phyloP scores from a whole-genome alignment of 2,888 invertebrate species.

The Alsophila aescularia region DNA sequence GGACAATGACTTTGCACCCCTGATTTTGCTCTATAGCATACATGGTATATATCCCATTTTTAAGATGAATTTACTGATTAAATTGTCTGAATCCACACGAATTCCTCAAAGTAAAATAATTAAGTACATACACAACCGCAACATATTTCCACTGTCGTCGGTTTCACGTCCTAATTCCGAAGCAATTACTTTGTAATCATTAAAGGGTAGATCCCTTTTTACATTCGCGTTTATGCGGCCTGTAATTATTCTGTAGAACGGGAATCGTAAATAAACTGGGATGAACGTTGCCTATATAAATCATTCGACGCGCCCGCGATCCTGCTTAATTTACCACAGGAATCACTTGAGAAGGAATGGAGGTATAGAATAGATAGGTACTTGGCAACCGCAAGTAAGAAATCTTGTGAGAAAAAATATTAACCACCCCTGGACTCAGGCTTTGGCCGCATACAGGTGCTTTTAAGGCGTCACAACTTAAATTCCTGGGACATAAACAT shows the following conservation, averaged over 20 bases:
- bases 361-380: not conserved
- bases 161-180: slow-evolving; percentile 44
- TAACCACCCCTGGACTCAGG: no score
- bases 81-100: no score
- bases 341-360: slow-evolving; percentile 2
- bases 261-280: slow-evolving; percentile 80
- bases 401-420: no score
- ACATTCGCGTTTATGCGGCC: slow-evolving; percentile 74
- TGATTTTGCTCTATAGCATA: no score
- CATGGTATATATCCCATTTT: no score
- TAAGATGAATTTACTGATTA: no score
- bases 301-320: slow-evolving; percentile 71
- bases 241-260: slow-evolving; percentile 79
- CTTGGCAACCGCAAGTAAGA: not conserved
- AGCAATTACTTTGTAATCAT: slow-evolving; percentile 67
- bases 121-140: slow-evolving; percentile 19
- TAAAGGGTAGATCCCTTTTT: slow-evolving; percentile 75
- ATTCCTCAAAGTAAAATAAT: not conserved
- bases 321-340: slow-evolving; percentile 60
- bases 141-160: slow-evolving; percentile 31
- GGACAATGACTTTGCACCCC: no score
- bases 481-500: no score
- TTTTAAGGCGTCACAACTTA: no score
- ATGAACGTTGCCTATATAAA: slow-evolving; percentile 81
- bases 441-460: no score